A percentile compares a stretch with the other conserved stretches of the same genome.
Evolutionary conservation across 2,888 invertebrate species (phyloP).

Genomic region (Agrochola litura): DNA sequence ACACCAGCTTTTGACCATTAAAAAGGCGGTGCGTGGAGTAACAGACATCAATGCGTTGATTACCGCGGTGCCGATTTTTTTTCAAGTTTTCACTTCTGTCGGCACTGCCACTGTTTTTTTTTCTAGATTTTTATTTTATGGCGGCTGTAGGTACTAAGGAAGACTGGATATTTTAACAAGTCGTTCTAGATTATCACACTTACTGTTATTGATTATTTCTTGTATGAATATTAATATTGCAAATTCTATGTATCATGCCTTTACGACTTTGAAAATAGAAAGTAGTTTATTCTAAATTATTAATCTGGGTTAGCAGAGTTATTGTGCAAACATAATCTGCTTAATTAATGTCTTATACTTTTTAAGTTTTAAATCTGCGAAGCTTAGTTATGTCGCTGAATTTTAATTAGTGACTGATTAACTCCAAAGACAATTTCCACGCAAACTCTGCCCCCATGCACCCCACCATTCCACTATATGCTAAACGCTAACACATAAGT

Average conservation of each 20-base stretch:
- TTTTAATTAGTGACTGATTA: constrained; percentile 1
- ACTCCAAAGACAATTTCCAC: too few species aligned
- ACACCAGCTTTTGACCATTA: too few species aligned
- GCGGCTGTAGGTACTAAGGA: not conserved
- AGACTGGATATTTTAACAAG: not conserved
- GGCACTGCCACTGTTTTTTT: too few species aligned
- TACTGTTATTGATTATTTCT: not conserved
- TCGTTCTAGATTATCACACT: not conserved
- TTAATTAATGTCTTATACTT: constrained; percentile 36
- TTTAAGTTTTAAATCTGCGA: constrained; percentile 8
- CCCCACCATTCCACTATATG: too few species aligned
- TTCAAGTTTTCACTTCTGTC: too few species aligned
- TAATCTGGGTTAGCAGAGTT: constrained; percentile 57
- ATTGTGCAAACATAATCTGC: constrained; percentile 53
- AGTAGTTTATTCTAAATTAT: constrained; percentile 60
- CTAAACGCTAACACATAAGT: too few species aligned
- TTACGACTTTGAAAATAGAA: constrained; percentile 64
- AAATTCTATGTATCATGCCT: constrained; percentile 12
- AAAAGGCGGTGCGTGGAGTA: too few species aligned
- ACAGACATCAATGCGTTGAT: too few species aligned
- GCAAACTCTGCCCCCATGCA: too few species aligned
- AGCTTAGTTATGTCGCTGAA: constrained; percentile 14
- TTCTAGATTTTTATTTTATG: not conserved
- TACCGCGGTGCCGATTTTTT: too few species aligned
- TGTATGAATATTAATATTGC: constrained; percentile 8